Percentiles rank a stretch among this genome's conserved stretches.
Evolutionary conservation across 2,888 invertebrate species (phyloP).

Genomic region (Tortrix viridana): DNA sequence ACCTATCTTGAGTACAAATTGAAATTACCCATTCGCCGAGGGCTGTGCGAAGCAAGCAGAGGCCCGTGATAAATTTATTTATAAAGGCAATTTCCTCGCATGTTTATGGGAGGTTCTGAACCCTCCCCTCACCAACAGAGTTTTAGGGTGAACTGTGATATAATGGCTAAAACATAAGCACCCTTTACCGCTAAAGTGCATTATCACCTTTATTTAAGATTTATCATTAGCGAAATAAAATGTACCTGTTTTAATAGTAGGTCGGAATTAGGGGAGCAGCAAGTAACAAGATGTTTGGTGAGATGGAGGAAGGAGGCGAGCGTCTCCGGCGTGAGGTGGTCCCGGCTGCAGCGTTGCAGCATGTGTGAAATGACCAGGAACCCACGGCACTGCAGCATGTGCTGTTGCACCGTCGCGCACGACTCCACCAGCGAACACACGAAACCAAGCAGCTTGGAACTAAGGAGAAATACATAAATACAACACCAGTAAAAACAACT

Average conservation of each 20-base stretch:
- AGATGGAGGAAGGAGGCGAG: conserved; percentile 95
- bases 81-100: conserved; percentile 55
- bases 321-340: conserved; percentile 97
- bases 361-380: conserved; percentile 99
- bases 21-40: conserved; percentile 14
- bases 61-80: conserved; percentile 55
- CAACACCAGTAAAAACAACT: too few species aligned
- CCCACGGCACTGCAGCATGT: conserved; percentile 99
- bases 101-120: conserved; percentile 53
- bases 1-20: conserved; percentile 18
- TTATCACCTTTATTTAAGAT: conserved; percentile 11
- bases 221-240: conserved; percentile 7
- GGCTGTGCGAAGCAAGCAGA: conserved; percentile 29
- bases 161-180: conserved; percentile 29
- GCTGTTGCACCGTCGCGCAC: conserved; percentile 98
- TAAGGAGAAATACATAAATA: conserved; percentile 59
- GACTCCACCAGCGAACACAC: conserved; percentile 98
- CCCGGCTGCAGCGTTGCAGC: conserved; percentile 95
- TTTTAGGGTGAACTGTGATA: conserved; percentile 33
- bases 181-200: conserved; percentile 25
- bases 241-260: conserved; percentile 95
- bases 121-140: conserved; percentile 35
- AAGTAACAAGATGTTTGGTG: conserved; percentile 96
- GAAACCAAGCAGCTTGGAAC: conserved; percentile 97
- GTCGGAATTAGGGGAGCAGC: conserved; percentile 96